These are phyloP conservation scores for Himalopsyche phryganea DNA, from an alignment of 1,140 invertebrate genomes.

Conservation along the genomic window DNA sequence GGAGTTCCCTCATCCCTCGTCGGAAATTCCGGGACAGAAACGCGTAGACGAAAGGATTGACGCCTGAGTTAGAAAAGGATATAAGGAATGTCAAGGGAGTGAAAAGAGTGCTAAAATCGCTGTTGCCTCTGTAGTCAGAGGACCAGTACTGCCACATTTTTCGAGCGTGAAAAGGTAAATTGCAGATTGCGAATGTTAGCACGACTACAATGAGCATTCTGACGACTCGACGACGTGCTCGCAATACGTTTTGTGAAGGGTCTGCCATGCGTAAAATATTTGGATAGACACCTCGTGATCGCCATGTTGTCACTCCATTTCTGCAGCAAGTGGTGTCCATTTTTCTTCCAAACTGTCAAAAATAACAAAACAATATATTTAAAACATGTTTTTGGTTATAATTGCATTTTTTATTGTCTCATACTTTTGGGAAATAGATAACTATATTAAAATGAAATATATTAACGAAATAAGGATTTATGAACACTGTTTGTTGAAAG, in stretches of 20 bases:
- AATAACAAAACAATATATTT: neutral
- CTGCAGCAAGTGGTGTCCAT: neutral
- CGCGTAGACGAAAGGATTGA: conserved; percentile 81
- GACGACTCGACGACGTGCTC: conserved; percentile 67
- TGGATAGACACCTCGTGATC: conserved; percentile 35
- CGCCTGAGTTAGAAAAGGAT: conserved; percentile 78
- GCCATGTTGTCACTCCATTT: conserved; percentile 34
- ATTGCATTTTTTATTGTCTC: too few relatives aligned
- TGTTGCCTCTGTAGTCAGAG: conserved; percentile 59
- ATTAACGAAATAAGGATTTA: too few relatives aligned
- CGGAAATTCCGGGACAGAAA: conserved; percentile 76
- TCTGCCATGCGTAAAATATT: conserved; percentile 52
- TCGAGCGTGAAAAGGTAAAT: conserved; percentile 77
- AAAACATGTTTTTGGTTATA: too few relatives aligned
- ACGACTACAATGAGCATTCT: conserved; percentile 80
- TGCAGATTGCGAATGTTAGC: conserved; percentile 77
- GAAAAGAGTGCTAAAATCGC: conserved; percentile 68
- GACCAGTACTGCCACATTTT: conserved; percentile 76
- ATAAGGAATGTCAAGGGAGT: conserved; percentile 78
- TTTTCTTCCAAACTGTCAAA: neutral
- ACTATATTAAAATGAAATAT: too few relatives aligned
- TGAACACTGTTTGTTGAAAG: too few relatives aligned
- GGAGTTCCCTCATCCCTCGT: conserved; percentile 64
- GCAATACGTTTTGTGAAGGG: conserved; percentile 65
- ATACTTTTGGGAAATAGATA: too few relatives aligned